Conservation (phyloP, 2,797 vertebrate species). For the Epinephelus coioides region DNA sequence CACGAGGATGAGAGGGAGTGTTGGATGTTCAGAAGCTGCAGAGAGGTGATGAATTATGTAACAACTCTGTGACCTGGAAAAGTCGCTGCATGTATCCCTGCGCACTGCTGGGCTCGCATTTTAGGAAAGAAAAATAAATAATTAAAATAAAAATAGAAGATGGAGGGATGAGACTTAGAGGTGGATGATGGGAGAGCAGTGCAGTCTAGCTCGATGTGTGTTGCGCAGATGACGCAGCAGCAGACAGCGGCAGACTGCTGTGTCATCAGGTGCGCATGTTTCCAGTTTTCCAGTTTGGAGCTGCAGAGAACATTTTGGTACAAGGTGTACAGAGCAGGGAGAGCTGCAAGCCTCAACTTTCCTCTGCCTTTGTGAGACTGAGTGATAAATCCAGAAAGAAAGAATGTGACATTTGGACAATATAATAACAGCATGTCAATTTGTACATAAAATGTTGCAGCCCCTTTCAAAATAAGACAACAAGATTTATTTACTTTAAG, state of each 20-base stretch:
- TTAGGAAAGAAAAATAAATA: not conserved
- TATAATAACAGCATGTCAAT: not conserved
- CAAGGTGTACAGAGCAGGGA: not conserved
- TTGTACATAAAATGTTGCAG: not conserved
- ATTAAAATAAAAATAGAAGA: not conserved
- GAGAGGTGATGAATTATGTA: slow-evolving; percentile 52
- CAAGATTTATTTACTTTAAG: not conserved
- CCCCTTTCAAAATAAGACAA: not conserved
- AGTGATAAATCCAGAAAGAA: too few species aligned
- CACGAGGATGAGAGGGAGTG: not conserved
- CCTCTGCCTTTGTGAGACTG: not conserved
- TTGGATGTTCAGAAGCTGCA: slow-evolving; percentile 1
- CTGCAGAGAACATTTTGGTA: slow-evolving; percentile 7
- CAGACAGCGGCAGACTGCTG: slow-evolving; percentile 52
- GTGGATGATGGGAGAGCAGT: not conserved
- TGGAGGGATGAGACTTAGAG: not conserved
- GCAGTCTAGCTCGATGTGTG: not conserved
- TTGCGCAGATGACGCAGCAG: slow-evolving; percentile 42
- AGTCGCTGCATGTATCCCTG: not conserved
- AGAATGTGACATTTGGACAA: not conserved
- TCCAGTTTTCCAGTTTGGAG: slow-evolving; percentile 11
- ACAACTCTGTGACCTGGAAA: slow-evolving; percentile 45
- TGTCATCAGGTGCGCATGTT: slow-evolving; percentile 53
- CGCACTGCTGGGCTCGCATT: accelerated
- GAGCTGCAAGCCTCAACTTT: not conserved